Evolutionary conservation across 2,888 invertebrate genomes (phyloP).

Genomic region (Epirrhoe alternata): DNA sequence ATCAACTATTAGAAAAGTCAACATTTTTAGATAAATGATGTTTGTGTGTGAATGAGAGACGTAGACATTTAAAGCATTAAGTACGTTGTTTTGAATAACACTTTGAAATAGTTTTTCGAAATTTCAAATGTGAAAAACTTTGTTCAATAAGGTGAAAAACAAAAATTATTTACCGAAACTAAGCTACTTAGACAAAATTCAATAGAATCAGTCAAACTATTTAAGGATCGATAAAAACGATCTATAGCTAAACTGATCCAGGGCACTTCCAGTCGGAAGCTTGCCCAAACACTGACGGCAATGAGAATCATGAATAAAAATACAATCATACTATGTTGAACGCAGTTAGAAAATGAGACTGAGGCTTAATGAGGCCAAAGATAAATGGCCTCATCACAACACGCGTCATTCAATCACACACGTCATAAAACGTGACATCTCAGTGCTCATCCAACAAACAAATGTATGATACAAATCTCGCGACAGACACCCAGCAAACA

Average conservation of each 20-base stretch:
- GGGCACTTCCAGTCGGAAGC: too few species aligned
- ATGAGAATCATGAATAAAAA: neutral
- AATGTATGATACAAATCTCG: conserved; percentile 73
- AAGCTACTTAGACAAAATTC: too few species aligned
- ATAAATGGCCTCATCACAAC: conserved; percentile 44
- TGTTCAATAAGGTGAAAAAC: too few species aligned
- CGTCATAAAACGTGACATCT: conserved; percentile 65
- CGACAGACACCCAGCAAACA: conserved; percentile 67
- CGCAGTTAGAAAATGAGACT: too few species aligned
- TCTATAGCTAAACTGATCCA: too few species aligned
- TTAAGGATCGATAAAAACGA: too few species aligned
- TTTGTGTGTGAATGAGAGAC: neutral
- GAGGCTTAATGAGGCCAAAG: conserved; percentile 44
- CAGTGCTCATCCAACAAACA: conserved; percentile 59
- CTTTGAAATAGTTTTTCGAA: neutral
- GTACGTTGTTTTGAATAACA: neutral
- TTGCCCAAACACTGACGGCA: too few species aligned
- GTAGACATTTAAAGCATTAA: neutral
- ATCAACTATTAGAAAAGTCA: conserved; percentile 21
- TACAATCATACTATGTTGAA: too few species aligned
- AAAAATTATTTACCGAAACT: too few species aligned
- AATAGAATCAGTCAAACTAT: too few species aligned
- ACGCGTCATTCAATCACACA: conserved; percentile 59
- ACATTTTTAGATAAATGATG: conserved; percentile 2
- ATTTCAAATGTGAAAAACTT: too few species aligned